These are phyloP conservation scores for Acrocephalus arundinaceus DNA, from an alignment of 2,113 vertebrate species.

Conservation along the genomic window DNA sequence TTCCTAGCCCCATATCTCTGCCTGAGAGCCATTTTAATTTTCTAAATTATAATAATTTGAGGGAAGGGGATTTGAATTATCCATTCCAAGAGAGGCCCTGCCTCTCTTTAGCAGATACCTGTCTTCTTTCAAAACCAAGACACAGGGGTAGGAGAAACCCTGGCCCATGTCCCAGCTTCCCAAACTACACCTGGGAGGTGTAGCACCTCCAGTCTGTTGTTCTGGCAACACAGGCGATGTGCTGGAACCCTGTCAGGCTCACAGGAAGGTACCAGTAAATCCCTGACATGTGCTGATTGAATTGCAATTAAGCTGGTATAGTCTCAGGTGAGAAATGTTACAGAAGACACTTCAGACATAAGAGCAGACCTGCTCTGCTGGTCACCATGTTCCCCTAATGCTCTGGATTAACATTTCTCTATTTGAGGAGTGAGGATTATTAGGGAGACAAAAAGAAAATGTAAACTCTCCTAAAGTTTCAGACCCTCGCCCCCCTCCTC, in stretches of 20 bases:
- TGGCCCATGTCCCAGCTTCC: rapidly evolving
- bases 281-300: neutral
- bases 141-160: neutral
- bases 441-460: neutral
- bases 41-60: too few species aligned
- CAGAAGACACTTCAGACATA: neutral
- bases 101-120: too few species aligned
- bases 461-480: conserved; percentile 57
- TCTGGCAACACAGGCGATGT: neutral
- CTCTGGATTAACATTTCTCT: conserved; percentile 13
- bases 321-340: neutral
- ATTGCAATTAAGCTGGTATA: neutral
- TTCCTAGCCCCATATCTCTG: too few species aligned
- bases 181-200: neutral
- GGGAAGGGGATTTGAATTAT: too few species aligned
- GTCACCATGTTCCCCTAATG: neutral
- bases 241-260: neutral
- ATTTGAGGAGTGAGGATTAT: neutral
- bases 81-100: too few species aligned
- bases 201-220: neutral
- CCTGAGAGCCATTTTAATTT: too few species aligned
- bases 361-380: neutral
- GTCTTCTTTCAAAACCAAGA: too few species aligned
- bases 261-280: neutral
- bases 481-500: neutral